Base-by-base conservation (phyloP, 2,888 invertebrate species). In the Tanypteryx hageni region DNA sequence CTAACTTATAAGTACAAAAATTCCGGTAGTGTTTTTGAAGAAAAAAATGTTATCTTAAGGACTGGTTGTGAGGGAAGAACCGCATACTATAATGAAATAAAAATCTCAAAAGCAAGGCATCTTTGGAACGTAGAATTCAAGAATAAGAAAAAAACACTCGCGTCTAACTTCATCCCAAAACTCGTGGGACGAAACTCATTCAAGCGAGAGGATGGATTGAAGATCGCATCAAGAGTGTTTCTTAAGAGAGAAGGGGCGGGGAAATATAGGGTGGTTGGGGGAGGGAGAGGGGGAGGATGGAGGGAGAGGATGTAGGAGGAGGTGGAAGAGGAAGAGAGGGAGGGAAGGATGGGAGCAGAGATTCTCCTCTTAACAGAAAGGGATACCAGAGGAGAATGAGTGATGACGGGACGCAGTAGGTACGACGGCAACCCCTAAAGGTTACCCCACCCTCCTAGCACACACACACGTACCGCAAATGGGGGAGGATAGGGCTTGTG, bases 371-470 rank as follows among this genome's bases (percentile, higher is more conserved):
- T 64, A 44, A 89, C 64, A 61, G 89, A 64, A 44, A 18, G 16
- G 89, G 89, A 31, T 18, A 59, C 3, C 44, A 44, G 27, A 27
- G 86, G 57, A 61, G 31, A 31, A 44, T 89, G 89, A 89, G 89
- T 89, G 89, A 89, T 89, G 89, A 89, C 64, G 31, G 11, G 16
- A n/a, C 61, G 64, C 64, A 89, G 64, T 44, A 64, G 44, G 89
- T 64, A 64, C 31, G 89, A 89, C 89, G 64, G 89, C 58, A n/a
- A n/a, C 56, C 31, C 31, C 82, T 13, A 7, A 44, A 61, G 61
- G 68, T 61, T 61, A 22, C 44, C 44, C 68, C 68, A 7, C 56
- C 18, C 58, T 76, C 76, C 18, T 27, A 22, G 18, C 16, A n/a
- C 76, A 76, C 44, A 44, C 44, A 44, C 44, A 27, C 68, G 68